Base-by-base conservation (phyloP, 2,113 vertebrate genomes). In the Ciconia stormi region DNA sequence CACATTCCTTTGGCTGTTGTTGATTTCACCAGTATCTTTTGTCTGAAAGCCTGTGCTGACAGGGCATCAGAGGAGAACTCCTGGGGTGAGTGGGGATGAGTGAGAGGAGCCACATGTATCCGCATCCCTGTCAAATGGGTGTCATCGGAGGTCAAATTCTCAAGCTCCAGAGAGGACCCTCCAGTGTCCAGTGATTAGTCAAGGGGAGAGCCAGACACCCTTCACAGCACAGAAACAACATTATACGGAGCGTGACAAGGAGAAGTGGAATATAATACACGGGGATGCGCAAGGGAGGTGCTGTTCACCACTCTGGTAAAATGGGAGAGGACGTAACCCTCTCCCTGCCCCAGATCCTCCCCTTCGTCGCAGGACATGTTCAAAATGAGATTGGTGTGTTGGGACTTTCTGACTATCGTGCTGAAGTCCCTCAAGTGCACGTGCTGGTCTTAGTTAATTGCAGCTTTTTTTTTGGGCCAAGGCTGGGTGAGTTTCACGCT, bases 1-100 rank as follows among this genome's bases (percentile, higher is more conserved):
- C 93, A 93, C 95, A 96, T 97, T 96, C 93, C 81, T 95, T 82
- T 95, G 47, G 29, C 81, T 84, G 84, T 55, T 96, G 89, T 78
- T 93, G 95, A 94, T 95, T 94, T 84, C 94, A 80, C 83, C 73
- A 82, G 62, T 91, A 95, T 90, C 95, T 97, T 95, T 95, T 85
- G 66, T 94, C 93, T 97, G 84, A 89, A 95, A 85, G 89, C 87
- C 81, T 70, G 38, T 36, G 81, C 89, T 82, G 89, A 93, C 81
- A 96, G 78, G 71, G 82, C 61, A 70, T 91, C 84, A 65, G 87
- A 73, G 69, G 18, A 94, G 83, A 82, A 72, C 73, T 94, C 86
- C 94, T 79, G 80, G 91, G 53, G 66, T 77, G 77, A 93, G 94
- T 50, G 53, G 85, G 78, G 87, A 95, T 95, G 89, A 91, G 87